Evolutionary conservation across 2,888 invertebrate genomes (phyloP).

Genomic region (Catocala sponsa): DNA sequence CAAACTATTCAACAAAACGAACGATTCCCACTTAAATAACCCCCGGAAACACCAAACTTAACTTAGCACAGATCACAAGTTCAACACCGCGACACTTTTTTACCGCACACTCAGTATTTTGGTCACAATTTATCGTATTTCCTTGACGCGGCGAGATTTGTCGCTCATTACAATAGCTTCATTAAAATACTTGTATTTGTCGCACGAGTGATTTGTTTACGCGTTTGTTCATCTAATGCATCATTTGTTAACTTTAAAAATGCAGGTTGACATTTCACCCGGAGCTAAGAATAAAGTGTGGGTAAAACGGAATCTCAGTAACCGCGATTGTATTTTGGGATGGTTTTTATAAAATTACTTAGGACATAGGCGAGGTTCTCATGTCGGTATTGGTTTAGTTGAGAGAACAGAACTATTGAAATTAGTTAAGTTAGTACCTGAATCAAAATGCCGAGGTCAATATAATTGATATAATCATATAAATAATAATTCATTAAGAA

Average conservation of each 20-base stretch:
- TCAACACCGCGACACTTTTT: constrained; percentile 61
- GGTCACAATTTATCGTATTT: constrained; percentile 66
- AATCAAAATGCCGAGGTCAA: no score
- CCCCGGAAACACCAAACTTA: constrained; percentile 13
- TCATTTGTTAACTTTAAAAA: constrained; percentile 51
- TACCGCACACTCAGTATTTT: constrained; percentile 63
- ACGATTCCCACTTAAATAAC: constrained; percentile 14
- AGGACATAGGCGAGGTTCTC: no score
- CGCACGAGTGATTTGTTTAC: constrained; percentile 75
- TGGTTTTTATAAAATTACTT: no score
- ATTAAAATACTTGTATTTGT: constrained; percentile 84
- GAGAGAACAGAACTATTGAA: no score
- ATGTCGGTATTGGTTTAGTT: no score
- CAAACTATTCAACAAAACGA: not conserved
- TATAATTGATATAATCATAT: no score
- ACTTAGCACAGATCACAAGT: constrained; percentile 43
- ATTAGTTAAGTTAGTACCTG: no score
- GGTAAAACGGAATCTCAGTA: constrained; percentile 8
- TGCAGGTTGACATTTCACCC: constrained; percentile 34
- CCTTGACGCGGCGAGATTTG: constrained; percentile 73
- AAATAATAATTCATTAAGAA: no score
- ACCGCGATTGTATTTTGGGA: constrained; percentile 2
- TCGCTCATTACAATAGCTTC: constrained; percentile 66
- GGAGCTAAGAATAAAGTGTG: constrained; percentile 13
- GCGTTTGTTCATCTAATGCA: constrained; percentile 59